Evolutionary conservation across 2,797 vertebrate species (phyloP).

Genomic region (Trachurus trachurus): DNA sequence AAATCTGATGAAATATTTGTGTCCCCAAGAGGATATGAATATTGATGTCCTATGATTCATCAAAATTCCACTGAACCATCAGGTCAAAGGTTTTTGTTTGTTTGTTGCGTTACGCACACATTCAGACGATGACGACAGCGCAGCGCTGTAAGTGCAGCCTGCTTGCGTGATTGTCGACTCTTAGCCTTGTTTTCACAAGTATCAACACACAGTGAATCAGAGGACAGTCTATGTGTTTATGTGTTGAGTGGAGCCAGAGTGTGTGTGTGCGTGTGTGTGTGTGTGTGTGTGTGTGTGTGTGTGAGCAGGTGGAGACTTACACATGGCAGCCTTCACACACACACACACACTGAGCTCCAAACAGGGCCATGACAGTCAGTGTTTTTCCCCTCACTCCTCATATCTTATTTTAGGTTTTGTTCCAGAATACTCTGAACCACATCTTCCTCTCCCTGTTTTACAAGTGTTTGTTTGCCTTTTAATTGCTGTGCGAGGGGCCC

Average conservation of each 20-base stretch:
- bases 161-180: background rate
- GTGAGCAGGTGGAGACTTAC: conserved; percentile 50
- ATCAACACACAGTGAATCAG: conserved; percentile 33
- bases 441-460: conserved; percentile 64
- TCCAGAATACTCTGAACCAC: conserved; percentile 70
- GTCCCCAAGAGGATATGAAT: no score
- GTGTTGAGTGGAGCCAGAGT: conserved; percentile 30
- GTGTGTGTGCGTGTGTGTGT: background rate
- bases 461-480: conserved; percentile 76
- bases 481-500: conserved; percentile 70
- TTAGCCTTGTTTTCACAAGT: background rate
- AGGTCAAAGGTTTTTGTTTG: background rate
- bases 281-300: conserved; percentile 10
- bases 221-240: conserved; percentile 29
- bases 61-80: background rate
- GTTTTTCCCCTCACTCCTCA: conserved; percentile 52
- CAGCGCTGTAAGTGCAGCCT: background rate
- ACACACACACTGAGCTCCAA: conserved; percentile 42
- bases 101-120: background rate
- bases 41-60: no score
- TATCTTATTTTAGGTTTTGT: conserved; percentile 72
- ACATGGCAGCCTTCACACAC: conserved; percentile 29
- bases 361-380: conserved; percentile 40
- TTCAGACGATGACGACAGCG: background rate
- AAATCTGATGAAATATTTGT: background rate